Base-by-base conservation (phyloP, 2,797 vertebrate genomes). In the Gallinago solitaria region DNA sequence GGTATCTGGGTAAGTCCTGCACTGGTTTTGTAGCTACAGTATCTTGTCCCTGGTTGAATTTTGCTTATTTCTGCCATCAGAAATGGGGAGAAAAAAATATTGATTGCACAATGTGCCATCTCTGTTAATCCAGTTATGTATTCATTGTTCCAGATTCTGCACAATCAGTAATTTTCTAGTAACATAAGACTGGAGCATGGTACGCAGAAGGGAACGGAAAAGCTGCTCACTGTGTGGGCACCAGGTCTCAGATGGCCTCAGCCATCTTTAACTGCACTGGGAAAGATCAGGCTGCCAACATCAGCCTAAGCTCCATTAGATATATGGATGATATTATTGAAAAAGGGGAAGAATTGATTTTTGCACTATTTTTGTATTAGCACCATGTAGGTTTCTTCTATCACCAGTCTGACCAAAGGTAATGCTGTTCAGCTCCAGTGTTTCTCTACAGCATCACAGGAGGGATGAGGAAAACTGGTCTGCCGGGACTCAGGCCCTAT, bases 401-500 rank as follows among this genome's bases (percentile, higher is more conserved):
- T 3, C 63, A 17, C 30, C 25, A 12, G 33, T 32, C 37, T 3
- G 4, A 57, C 10, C 60, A 25, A 32, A 20, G 4, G 17, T 2
- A 5, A 7, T 20, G 17, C 19, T 83, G 35, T 16, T 71, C 57
- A 74, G 65, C 39, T 64, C 5, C 3, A 3, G 3, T 2, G 7
- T 19, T 33, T 86, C 27, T 30, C 53, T 60, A n/a, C 27, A 70
- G 43, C n/a, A 28, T 4, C 17, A 64, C 13, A 41, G n/a, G 25
- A 0, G 0, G 11, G 20, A 30, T 41, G 41, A 28, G 50, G 16
- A 56, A 54, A 41, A 76, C 1, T 6, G 11, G 15, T 30, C 41
- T 37, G 7, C 24, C 1, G 3, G 84, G 13, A 16, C 23, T 78
- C 60, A 80, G 27, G 12, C n/a, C 23, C 39, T 39, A 2, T 48